Evolutionary conservation across 2,888 invertebrate species (phyloP), one percentile per base, ranked within the genome.

Genomic region (Drymonia ruficornis): DNA sequence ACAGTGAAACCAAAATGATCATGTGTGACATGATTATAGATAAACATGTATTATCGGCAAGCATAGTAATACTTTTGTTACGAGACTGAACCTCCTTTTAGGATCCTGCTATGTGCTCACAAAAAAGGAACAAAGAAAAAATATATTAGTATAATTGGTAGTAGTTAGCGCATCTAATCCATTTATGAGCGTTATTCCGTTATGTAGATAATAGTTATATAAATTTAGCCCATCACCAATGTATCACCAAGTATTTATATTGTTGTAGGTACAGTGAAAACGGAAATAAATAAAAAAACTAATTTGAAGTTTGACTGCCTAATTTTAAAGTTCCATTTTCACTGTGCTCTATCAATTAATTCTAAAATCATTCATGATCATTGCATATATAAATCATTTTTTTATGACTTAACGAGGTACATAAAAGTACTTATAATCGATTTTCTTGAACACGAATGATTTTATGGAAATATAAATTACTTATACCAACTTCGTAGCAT

Each of bases 21-120:
- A 79, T 78, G 74, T 72, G 81, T 84, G 83, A 84, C 73, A 83
- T 86, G 80, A 85, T 81, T 70, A 79, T 67, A 76, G 69, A 81
- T 74, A 82, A 82, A 85, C 81, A 86, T 83, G 81, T 75, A 83
- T 79, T 80, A 85, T 86, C 83, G 84, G 88, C 91, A 92, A 92
- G 92, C 92, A 89, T 89, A 87, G 72, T 84, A 84, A 86, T 70
- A 86, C 85, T 82, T 84, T 86, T 78, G 84, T 90, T 91, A 90
- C 89, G 85, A 87, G 81, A 80, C 84, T 82, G 86, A 70, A 90
- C 92, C 91, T 92, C 92, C 92, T 87, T 84, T 87, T 86, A 90
- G 91, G 84, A 89, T 92, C 92, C 92, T 91, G 92, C 92, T 92
- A 92, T 91, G 83, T 88, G 92, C 92, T 91, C 89, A 88, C 83